phyloP scores from a whole-genome alignment of 2,888 invertebrate species.

The Rapana venosa region DNA sequence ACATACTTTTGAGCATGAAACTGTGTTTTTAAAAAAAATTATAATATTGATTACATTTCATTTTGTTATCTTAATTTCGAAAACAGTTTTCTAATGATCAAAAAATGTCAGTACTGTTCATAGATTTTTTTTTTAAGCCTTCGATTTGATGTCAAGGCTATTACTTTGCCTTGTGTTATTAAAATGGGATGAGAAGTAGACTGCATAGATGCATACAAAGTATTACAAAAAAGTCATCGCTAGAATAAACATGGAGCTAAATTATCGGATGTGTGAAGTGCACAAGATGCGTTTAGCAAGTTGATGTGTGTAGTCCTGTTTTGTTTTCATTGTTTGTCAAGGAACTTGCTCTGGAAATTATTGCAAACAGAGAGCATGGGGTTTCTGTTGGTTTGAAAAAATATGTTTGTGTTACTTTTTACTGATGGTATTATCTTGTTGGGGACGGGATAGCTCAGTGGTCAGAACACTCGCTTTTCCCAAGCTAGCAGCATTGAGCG shows the following conservation, averaged over 20 bases:
- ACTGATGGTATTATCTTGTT: background rate
- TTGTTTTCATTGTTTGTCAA: background rate
- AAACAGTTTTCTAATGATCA: no score
- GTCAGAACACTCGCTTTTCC: no score
- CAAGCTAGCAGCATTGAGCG: no score
- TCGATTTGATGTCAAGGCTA: no score
- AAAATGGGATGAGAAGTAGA: background rate
- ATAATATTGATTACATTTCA: no score
- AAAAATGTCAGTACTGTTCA: no score
- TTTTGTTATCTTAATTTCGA: no score
- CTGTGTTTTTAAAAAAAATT: no score
- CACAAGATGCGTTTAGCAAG: background rate
- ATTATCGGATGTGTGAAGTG: background rate
- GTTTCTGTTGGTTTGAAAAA: background rate
- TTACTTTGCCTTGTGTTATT: no score
- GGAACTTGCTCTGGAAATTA: background rate
- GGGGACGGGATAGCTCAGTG: no score
- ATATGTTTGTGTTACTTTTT: slow-evolving; percentile 11
- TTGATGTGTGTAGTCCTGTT: background rate
- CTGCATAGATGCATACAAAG: background rate
- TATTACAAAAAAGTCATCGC: background rate
- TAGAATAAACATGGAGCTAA: background rate
- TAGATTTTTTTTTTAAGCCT: no score
- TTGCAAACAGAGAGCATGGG: background rate
- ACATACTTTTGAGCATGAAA: no score